Conservation (phyloP, 2,797 vertebrate genomes). For the Alcedo atthis region DNA sequence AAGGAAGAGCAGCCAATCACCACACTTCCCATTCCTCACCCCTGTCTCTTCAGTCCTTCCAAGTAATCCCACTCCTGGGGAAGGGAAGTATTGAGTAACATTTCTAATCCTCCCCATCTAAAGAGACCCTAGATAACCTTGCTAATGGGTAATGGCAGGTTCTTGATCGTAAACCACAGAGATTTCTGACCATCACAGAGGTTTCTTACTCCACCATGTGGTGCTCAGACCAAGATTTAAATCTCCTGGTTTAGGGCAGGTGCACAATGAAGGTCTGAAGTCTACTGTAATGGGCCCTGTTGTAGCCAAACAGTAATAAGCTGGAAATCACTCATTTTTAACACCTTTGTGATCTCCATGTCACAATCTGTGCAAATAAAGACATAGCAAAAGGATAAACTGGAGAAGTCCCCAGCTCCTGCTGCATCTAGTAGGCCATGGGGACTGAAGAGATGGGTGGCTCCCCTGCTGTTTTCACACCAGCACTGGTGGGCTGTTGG, state of each 20-base stretch:
- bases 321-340: background rate
- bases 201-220: background rate
- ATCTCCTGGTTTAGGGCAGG: background rate
- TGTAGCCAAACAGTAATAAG: background rate
- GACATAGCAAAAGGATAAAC: background rate
- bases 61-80: background rate
- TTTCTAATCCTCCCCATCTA: background rate
- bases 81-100: background rate
- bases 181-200: background rate
- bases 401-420: background rate
- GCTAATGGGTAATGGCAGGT: rapidly evolving
- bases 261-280: background rate
- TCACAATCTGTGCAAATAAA: background rate
- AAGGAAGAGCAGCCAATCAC: background rate
- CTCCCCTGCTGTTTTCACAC: slow-evolving; percentile 1
- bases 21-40: rapidly evolving
- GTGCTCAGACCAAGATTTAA: rapidly evolving
- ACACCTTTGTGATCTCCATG: background rate
- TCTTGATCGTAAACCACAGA: background rate
- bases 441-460: background rate
- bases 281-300: background rate
- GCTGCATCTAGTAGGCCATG: background rate
- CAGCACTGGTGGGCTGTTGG: slow-evolving; percentile 12
- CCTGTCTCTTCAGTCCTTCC: background rate
- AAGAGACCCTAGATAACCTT: background rate